phyloP scores from a whole-genome alignment of 2,888 invertebrate species.

The Cerceris ruficornis region DNA sequence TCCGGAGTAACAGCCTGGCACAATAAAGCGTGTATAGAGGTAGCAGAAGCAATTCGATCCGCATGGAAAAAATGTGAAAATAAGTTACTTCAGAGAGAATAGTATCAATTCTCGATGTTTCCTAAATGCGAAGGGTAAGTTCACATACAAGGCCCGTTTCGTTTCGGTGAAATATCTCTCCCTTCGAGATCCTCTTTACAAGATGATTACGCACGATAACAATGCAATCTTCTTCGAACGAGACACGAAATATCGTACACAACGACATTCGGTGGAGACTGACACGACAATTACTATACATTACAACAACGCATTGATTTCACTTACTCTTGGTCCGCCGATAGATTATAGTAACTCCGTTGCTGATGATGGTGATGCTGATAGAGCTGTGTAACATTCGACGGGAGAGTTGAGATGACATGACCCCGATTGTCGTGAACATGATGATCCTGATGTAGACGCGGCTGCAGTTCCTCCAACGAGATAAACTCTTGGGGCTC shows the following conservation, averaged over 20 bases:
- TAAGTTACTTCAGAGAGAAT: no score
- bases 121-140: no score
- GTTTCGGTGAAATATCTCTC: no score
- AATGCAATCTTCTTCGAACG: background rate
- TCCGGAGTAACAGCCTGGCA: no score
- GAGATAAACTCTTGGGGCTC: constrained; percentile 76
- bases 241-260: background rate
- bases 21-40: no score
- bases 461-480: constrained; percentile 74
- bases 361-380: constrained; percentile 63
- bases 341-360: constrained; percentile 73
- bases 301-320: constrained; percentile 38
- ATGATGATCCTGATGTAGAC: constrained; percentile 62
- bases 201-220: no score
- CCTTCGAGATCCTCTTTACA: no score
- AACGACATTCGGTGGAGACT: background rate
- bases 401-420: constrained; percentile 50
- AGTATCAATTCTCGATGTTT: no score
- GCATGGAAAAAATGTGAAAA: no score
- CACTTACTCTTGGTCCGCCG: constrained; percentile 77
- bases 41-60: no score
- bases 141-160: no score
- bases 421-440: constrained; percentile 56
- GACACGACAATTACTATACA: background rate
- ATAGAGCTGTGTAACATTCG: constrained; percentile 53